These are phyloP conservation scores for Anarhynchus alexandrinus DNA, from an alignment of 2,113 vertebrate genomes.

Conservation along the genomic window DNA sequence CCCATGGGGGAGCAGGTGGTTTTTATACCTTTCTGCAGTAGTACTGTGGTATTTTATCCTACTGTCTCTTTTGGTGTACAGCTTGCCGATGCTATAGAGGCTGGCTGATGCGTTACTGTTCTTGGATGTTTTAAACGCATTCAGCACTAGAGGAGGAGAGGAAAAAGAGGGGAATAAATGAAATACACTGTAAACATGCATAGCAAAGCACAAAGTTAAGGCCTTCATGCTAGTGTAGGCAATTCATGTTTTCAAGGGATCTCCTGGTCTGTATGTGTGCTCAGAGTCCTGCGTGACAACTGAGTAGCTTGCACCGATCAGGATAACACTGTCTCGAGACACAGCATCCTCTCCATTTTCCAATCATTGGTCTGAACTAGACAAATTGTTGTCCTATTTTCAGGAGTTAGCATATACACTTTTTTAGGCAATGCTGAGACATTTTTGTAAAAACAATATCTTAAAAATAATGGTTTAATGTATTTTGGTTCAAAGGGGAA, in stretches of 20 bases:
- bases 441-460: not conserved
- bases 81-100: not conserved
- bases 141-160: not conserved
- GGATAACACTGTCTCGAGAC: not conserved
- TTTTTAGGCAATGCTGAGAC: not conserved
- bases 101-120: not conserved
- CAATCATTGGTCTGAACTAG: not conserved
- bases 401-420: not conserved
- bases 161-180: not conserved
- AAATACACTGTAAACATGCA: not conserved
- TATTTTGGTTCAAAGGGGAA: not conserved
- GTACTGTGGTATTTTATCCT: not conserved
- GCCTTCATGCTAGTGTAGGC: not conserved
- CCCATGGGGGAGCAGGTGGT: fast-evolving
- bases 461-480: not conserved
- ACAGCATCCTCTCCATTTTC: not conserved
- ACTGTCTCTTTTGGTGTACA: fast-evolving
- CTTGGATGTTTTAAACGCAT: not conserved
- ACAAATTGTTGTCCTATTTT: not conserved
- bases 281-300: not conserved
- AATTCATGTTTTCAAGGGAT: not conserved
- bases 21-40: not conserved
- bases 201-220: not conserved
- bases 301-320: not conserved
- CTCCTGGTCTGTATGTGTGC: not conserved